These are phyloP conservation scores for Allophyes oxyacanthae DNA, from an alignment of 2,888 invertebrate species.

Conservation along the genomic window DNA sequence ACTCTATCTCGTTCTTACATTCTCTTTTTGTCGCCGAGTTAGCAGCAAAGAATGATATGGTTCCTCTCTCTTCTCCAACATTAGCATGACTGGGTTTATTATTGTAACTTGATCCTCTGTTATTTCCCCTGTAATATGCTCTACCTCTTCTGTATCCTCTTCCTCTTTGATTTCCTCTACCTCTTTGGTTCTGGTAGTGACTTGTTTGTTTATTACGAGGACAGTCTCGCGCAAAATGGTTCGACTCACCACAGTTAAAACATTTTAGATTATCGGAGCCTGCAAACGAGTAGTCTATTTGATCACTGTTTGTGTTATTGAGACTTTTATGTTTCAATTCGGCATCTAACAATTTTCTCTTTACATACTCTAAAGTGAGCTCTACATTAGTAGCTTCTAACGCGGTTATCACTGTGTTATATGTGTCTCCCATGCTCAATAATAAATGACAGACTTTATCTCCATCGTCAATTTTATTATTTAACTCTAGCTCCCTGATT, in stretches of 20 bases:
- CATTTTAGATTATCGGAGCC: neutral
- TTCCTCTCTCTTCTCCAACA: neutral
- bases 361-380: neutral
- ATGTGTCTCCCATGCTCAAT: neutral
- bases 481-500: neutral
- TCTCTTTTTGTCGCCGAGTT: neutral
- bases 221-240: neutral
- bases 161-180: neutral
- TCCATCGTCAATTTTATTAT: neutral
- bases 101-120: too few relatives aligned
- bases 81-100: neutral
- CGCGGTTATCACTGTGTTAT: neutral
- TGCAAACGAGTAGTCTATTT: too few relatives aligned
- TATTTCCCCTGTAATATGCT: too few relatives aligned
- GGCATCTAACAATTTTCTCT: neutral
- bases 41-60: neutral
- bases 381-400: neutral
- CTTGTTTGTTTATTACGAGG: too few relatives aligned
- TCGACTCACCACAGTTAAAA: neutral
- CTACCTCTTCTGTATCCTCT: neutral
- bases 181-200: neutral
- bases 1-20: neutral
- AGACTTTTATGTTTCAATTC: neutral
- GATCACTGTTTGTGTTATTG: too few relatives aligned
- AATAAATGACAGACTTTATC: neutral